Base-by-base conservation (phyloP, 1,140 invertebrate genomes). In the Paramacrobiotus metropolitanus region DNA sequence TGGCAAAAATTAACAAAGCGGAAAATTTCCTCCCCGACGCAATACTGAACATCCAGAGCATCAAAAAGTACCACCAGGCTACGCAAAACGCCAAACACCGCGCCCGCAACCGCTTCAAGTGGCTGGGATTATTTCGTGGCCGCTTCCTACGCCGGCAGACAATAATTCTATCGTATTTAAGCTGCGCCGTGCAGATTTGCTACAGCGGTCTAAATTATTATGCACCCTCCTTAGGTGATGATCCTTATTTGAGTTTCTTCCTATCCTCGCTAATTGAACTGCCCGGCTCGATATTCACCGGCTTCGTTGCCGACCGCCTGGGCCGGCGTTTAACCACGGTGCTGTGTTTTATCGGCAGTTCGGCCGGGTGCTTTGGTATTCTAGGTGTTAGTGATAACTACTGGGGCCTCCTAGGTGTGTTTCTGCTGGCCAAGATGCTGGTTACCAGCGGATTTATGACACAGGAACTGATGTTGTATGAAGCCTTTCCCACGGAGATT, bases 191-290 rank as follows among this genome's bases (percentile, higher is more conserved):
- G 9, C 9, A 9, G 9, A 40, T 40, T 40, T 40, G 34, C 34
- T 65, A 64, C 20, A 60, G 63, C 21, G 64, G 59, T 31, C n/a
- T 65, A 30, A 44, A 61, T 31, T 65, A 65, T 44, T 65, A 65
- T 30, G 64, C 59, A 0, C 64, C 60, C 15, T 30, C 64, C 4
- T 45, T 65, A 44, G 60, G 31, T 21, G n/a, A 24, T 30, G 64
- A 65, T 60, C 60, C 44, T 18, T 66, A 68, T 60, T 44, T 64
- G 24, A 67, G 65, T 44, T 69, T 66, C 63, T 64, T 68, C 55
- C 63, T 69, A 15, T 66, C 68, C n/a, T 62, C 65, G 29, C 24
- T 64, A 4, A 65, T 69, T 15, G 68, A 69, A 61, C 60, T 69
- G n/a, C 67, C 68, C 3, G 62, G 65, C 15, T 67, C 64, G 34